Evolutionary conservation across 2,113 vertebrate species (phyloP).

Genomic region (Phainopepla nitens): DNA sequence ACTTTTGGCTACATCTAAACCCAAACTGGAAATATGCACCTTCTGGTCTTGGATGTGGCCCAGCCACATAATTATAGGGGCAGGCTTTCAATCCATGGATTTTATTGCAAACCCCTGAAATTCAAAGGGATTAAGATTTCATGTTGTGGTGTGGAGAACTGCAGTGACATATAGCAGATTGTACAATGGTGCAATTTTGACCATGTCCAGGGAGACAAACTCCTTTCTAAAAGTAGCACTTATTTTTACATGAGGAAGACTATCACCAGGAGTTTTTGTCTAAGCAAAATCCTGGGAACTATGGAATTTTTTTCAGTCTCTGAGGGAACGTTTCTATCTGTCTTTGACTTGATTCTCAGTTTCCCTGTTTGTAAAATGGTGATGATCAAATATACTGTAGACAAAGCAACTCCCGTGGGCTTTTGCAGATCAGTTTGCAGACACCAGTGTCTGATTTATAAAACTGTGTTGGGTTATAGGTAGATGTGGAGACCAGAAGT

Average conservation of each 20-base stretch:
- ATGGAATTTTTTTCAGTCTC: neutral
- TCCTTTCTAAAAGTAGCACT: neutral
- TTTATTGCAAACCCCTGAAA: constrained; percentile 35
- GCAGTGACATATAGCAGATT: neutral
- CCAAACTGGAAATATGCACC: neutral
- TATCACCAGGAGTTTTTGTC: neutral
- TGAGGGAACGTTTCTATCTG: neutral
- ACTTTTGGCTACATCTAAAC: neutral
- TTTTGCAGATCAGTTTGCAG: neutral
- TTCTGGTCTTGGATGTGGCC: constrained; percentile 39
- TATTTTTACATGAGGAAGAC: neutral
- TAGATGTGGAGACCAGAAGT: neutral
- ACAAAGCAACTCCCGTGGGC: neutral
- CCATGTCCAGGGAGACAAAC: neutral
- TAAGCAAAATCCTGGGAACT: neutral
- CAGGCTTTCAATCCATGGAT: constrained; percentile 9
- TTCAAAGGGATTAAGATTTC: constrained; percentile 40
- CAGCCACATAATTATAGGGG: constrained; percentile 33
- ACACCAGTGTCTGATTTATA: neutral
- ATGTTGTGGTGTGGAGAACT: neutral
- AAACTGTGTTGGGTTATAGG: neutral
- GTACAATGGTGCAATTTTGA: neutral
- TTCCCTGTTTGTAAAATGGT: neutral
- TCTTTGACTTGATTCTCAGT: neutral
- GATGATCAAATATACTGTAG: neutral